A percentile compares a stretch with the other conserved stretches of the same genome.
phyloP scores from a whole-genome alignment of 2,113 vertebrate species.

The Clarias macrocephalus region DNA sequence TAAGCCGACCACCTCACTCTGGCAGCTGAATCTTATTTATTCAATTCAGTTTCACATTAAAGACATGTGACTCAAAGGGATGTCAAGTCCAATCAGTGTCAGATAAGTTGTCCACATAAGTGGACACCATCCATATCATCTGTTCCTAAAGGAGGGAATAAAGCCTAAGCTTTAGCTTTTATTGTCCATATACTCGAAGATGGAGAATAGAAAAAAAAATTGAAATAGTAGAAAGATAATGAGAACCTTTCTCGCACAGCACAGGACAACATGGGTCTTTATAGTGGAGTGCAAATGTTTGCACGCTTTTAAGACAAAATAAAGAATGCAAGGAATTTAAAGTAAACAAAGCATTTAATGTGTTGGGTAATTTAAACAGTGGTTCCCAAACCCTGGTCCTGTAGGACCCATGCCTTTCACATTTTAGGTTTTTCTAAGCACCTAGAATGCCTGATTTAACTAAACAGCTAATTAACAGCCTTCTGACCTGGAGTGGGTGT shows the following conservation, averaged over 20 bases:
- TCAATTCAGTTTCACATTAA: constrained; percentile 16
- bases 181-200: too few relatives aligned
- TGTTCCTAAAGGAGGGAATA: background rate
- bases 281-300: background rate
- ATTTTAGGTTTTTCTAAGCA: too few relatives aligned
- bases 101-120: background rate
- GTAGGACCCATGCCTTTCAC: too few relatives aligned
- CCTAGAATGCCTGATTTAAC: too few relatives aligned
- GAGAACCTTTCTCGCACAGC: background rate
- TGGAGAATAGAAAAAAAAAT: background rate
- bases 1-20: constrained; percentile 10
- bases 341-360: background rate
- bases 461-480: too few relatives aligned
- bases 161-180: background rate
- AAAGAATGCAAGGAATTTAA: background rate
- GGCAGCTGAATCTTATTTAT: constrained; percentile 30
- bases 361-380: background rate
- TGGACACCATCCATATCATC: background rate
- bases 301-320: background rate
- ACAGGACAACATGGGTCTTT: background rate
- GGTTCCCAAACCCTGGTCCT: too few relatives aligned
- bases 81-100: constrained; percentile 23
- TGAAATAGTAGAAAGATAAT: background rate
- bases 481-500: too few relatives aligned
- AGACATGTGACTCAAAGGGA: constrained; percentile 11